Conservation (phyloP, 2,113 vertebrate genomes). For the Mesembrinibis cayennensis region DNA sequence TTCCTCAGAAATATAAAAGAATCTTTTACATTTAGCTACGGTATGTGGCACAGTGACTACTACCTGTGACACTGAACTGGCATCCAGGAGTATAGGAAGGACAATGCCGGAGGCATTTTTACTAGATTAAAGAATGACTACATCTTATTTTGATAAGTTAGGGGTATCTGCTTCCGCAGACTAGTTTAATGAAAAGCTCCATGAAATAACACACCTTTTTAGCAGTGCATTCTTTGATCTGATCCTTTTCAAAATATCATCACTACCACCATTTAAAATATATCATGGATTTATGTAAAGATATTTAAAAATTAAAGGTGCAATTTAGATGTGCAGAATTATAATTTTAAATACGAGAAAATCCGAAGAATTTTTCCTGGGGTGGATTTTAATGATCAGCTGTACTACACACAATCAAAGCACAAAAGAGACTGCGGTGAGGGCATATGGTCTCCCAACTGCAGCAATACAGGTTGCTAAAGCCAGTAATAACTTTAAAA, state of each 20-base stretch:
- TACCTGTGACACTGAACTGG: neutral
- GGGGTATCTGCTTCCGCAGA: neutral
- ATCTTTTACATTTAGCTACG: neutral
- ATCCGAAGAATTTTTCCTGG: fast-evolving
- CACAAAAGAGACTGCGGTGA: neutral
- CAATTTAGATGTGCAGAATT: neutral
- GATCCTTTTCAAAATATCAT: neutral
- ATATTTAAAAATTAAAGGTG: neutral
- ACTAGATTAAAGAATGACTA: neutral
- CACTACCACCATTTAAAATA: neutral
- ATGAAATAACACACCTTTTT: neutral
- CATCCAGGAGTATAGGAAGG: neutral
- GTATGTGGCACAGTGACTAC: neutral
- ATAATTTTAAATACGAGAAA: neutral
- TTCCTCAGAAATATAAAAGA: neutral
- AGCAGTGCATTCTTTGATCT: neutral
- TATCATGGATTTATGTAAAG: neutral
- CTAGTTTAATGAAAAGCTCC: neutral
- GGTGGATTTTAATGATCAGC: neutral
- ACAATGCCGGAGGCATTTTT: neutral
- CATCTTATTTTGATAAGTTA: neutral
- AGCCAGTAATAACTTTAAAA: neutral
- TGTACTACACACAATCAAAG: neutral
- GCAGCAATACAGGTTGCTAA: neutral
- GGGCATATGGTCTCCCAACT: neutral